A percentile compares a stretch with the other conserved stretches of the same genome.
Conservation (phyloP, 1,140 invertebrate species). For the Colletes latitarsis region DNA sequence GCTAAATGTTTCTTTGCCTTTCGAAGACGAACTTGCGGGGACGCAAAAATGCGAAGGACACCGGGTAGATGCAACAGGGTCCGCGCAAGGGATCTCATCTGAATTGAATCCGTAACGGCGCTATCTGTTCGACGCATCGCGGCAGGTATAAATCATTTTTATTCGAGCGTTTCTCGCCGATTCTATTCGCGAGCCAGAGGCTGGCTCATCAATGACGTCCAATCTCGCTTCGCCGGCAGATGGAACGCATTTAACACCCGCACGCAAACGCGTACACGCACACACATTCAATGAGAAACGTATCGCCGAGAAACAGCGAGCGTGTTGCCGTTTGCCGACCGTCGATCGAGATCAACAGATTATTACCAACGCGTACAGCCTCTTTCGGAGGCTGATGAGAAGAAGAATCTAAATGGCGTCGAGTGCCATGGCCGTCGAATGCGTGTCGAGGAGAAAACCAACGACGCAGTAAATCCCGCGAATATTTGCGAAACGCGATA, state of each 20-base stretch:
- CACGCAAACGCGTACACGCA: slow-evolving; percentile 23
- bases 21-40: not conserved
- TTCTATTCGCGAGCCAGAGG: slow-evolving; percentile 39
- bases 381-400: slow-evolving; percentile 7
- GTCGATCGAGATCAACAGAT: slow-evolving; percentile 46
- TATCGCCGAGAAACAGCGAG: not conserved
- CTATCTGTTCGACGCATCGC: slow-evolving; percentile 58
- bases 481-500: slow-evolving; percentile 36
- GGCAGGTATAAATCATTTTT: slow-evolving; percentile 62
- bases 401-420: slow-evolving; percentile 30
- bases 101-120: slow-evolving; percentile 61
- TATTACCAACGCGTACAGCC: slow-evolving; percentile 23
- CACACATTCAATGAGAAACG: slow-evolving; percentile 22
- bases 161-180: slow-evolving; percentile 46
- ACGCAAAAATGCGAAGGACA: slow-evolving; percentile 28
- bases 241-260: slow-evolving; percentile 55
- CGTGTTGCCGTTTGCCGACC: slow-evolving; percentile 17
- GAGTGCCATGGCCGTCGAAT: not conserved
- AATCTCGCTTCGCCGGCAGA: slow-evolving; percentile 44
- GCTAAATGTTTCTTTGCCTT: too few relatives aligned
- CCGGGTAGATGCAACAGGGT: slow-evolving; percentile 21
- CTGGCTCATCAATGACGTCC: slow-evolving; percentile 38
- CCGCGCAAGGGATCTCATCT: slow-evolving; percentile 41
- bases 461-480: slow-evolving; percentile 36
- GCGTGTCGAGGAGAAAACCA: not conserved